Base-by-base conservation (phyloP, 2,888 invertebrate species). In the Hybos culiciformis region DNA sequence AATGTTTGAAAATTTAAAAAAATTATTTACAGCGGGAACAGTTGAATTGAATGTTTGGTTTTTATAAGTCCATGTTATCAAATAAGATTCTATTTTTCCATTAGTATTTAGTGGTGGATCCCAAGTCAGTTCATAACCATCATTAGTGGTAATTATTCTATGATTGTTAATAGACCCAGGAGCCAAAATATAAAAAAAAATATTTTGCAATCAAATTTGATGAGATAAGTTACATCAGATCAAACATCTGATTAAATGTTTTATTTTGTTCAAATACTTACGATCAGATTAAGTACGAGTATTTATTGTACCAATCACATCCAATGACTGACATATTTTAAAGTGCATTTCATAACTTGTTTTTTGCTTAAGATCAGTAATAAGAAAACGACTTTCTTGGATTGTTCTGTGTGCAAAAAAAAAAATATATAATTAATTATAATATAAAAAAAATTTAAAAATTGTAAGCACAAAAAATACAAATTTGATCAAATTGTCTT, bases 81-180 rank as follows among this genome's bases (percentile, higher is more conserved):
- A 57, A 42, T 66, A 67, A 43, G 62, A 59, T 47, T 60, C 52
- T 8, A 67, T 59, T 37, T 59, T 55, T 3, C 66, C 66, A 53
- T 65, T 66, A 23, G 63, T 57, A 43, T 62, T 61, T 14, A 53
- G 39, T 3, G 66, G 66, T 3, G 64, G 60, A 44, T 61, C 59
- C 66, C 66, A 67, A 14, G 56, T 53, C 4, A 67, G 43, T 42
- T 61, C 60, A 4, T 63, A 49, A 3, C 66, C 66, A 49, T 61
- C 56, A 33, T 61, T 56, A 23, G n/a, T n/a, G n/a, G 56, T 57
- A 0, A 56, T 55, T 5, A 66, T 48, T 11, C 54, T 57, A 7
- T 61, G 61, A 41, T 63, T 60, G 46, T 55, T 59, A 3, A 67
- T 60, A 4, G 66, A 61, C 8, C 66, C 65, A 4, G 66, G 66